These are phyloP conservation scores for Poeciliopsis turrubarensis DNA, from an alignment of 2,113 vertebrate genomes.

Conservation along the genomic window DNA sequence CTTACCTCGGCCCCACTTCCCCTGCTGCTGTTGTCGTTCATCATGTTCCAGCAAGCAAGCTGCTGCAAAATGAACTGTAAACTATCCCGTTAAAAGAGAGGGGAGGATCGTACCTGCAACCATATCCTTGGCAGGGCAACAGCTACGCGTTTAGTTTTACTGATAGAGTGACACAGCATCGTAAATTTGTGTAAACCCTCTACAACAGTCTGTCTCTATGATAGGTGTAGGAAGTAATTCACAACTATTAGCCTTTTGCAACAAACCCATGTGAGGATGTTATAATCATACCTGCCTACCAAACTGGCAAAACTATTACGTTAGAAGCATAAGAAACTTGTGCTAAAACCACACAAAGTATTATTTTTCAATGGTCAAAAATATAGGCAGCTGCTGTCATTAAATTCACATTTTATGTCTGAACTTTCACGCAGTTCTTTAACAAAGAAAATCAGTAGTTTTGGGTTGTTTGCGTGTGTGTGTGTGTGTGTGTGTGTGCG, in stretches of 20 bases:
- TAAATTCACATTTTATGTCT: background rate
- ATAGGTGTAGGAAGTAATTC: background rate
- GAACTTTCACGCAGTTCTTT: background rate
- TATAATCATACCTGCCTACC: background rate
- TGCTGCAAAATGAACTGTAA: constrained; percentile 32
- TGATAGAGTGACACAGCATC: constrained; percentile 2
- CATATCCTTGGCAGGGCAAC: background rate
- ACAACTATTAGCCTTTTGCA: background rate
- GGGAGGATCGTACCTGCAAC: constrained; percentile 1
- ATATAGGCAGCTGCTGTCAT: too few relatives aligned
- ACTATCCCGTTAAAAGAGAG: constrained; percentile 5
- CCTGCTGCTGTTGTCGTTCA: constrained; percentile 45
- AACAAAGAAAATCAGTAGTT: background rate
- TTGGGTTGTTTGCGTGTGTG: background rate
- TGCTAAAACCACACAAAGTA: too few relatives aligned
- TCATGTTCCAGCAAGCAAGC: constrained; percentile 21
- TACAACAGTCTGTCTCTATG: background rate
- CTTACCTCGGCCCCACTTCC: constrained; percentile 56
- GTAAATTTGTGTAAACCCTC: background rate
- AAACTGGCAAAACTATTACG: background rate
- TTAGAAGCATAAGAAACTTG: background rate
- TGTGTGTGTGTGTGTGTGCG: too few relatives aligned
- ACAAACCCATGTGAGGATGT: background rate
- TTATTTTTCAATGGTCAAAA: too few relatives aligned
- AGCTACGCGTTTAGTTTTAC: background rate